Base-by-base conservation (phyloP, 2,797 vertebrate genomes). In the Enteromius treurensis region DNA sequence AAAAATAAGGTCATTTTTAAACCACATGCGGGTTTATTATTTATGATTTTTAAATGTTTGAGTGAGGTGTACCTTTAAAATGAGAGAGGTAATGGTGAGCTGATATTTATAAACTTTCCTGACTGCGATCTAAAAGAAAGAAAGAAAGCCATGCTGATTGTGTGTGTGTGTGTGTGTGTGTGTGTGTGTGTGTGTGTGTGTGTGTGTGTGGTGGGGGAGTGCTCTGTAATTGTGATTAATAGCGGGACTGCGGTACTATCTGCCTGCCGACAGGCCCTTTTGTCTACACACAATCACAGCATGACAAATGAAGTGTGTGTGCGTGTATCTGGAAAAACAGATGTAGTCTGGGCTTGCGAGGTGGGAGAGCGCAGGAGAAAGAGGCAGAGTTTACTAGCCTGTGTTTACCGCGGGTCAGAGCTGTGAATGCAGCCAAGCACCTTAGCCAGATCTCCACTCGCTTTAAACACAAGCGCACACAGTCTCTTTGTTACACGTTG, bases 221-320 rank as follows among this genome's bases (percentile, higher is more conserved):
- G 95, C 93, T 96, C 93, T 97, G 95, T 99, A 99, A 99, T 98
- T 98, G 96, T 99, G 97, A 99, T 99, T 98, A 98, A 99, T 99
- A 97, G 96, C 94, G 89, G 95, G 91, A 95, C 94, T 84, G 94
- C 93, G 94, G 95, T 88, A 90, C 95, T 99, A 97, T 98, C 97
- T 97, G 93, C 95, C 96, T 94, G 94, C 94, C 95, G 96, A 96
- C 96, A 97, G 96, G 89, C 96, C 95, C 94, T 95, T 97, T 97
- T 97, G 97, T 97, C 96, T 97, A 96, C 94, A 93, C 96, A 95
- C 96, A 98, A 98, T 98, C 96, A 97, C 94, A 86, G 91, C 92
- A 95, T 99, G 97, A 99, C 97, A 97, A 97, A 98, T 98, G 96
- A 94, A 95, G 95, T 96, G 96, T 94, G 95, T 97, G 96, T 97